Base-by-base conservation (phyloP, 2,113 vertebrate genomes). In the Pygoscelis antarcticus region DNA sequence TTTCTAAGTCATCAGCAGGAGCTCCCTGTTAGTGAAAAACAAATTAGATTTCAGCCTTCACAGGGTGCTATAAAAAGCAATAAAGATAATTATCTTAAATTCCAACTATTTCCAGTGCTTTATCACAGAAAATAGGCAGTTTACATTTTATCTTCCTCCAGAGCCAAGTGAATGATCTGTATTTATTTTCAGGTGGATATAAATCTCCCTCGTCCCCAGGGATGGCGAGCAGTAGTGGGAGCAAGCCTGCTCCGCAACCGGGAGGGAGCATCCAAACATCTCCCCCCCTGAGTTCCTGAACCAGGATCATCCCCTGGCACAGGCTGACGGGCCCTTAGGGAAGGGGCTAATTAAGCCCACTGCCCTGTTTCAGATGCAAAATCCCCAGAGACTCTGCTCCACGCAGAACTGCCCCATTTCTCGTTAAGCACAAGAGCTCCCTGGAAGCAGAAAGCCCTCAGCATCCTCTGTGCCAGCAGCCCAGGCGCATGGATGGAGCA, bases 11-110 rank as follows among this genome's bases (percentile, higher is more conserved):
- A 96, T 85, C 81, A 20, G 3, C 80, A 87, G 95, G 93, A 94
- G 84, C 58, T 96, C 77, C 75, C 93, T 92, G 62, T 87, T 70
- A 74, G 54, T 16, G 74, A 69, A 83, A 94, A 90, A 88, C 62
- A 83, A 96, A 96, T 96, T 94, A 66, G 82, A 96, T 95, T 96
- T 94, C 84, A 86, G 87, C 75, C 78, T 91, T 95, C 36, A 47
- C 34, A 66, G 78, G 87, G 89, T 70, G 94, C 87, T 94, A 95
- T 91, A 94, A 95, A 96, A 95, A 86, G 89, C 93, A 91, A 95
- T 95, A 85, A 96, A 93, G 93, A 96, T 86, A 83, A 95, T 95
- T 90, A 97, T 90, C 97, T 97, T 93, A 84, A 96, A 96, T 96
- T 65, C 78, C 76, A 91, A 88, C 93, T 83, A 95, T 96, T 96